A percentile compares a stretch with the other conserved stretches of the same genome.
These are phyloP conservation scores for Sitodiplosis mosellana DNA, from an alignment of 1,140 invertebrate species.

Conservation along the genomic window DNA sequence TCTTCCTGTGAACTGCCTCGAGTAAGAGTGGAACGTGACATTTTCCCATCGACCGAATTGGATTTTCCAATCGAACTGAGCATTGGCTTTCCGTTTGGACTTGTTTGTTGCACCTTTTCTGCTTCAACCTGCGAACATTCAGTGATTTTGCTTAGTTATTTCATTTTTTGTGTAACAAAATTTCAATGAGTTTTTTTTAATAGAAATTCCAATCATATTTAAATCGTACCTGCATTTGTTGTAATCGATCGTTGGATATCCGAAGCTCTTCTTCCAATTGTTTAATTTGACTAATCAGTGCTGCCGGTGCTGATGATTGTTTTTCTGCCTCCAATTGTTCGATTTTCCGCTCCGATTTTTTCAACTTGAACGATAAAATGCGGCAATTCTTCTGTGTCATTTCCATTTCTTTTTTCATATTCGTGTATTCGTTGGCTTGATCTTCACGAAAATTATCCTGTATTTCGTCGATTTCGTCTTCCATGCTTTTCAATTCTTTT, in stretches of 20 bases:
- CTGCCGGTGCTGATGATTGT: constrained; percentile 33
- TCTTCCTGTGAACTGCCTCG: constrained; percentile 59
- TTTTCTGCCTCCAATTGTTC: constrained; percentile 82
- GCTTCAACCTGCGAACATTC: constrained; percentile 19
- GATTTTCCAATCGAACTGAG: constrained; percentile 32
- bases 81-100: constrained; percentile 37
- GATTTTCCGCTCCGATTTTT: constrained; percentile 81
- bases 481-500: constrained; percentile 78
- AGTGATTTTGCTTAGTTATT: not conserved
- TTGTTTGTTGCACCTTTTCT: constrained; percentile 30
- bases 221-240: constrained; percentile 29
- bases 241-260: constrained; percentile 55
- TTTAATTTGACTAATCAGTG: constrained; percentile 43
- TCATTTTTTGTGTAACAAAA: not conserved
- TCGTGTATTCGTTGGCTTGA: constrained; percentile 93
- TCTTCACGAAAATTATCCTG: constrained; percentile 95
- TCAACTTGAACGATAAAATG: constrained; percentile 93
- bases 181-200: not conserved
- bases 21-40: constrained; percentile 45
- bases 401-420: constrained; percentile 79
- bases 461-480: constrained; percentile 96
- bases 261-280: constrained; percentile 68
- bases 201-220: no score
- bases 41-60: constrained; percentile 37
- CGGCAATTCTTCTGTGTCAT: constrained; percentile 96